Evolutionary conservation across 35 echinoderm and acorn worm species (phyloP), one percentile per base, ranked within the genome.

Genomic region (Eucidaris tribuloides): DNA sequence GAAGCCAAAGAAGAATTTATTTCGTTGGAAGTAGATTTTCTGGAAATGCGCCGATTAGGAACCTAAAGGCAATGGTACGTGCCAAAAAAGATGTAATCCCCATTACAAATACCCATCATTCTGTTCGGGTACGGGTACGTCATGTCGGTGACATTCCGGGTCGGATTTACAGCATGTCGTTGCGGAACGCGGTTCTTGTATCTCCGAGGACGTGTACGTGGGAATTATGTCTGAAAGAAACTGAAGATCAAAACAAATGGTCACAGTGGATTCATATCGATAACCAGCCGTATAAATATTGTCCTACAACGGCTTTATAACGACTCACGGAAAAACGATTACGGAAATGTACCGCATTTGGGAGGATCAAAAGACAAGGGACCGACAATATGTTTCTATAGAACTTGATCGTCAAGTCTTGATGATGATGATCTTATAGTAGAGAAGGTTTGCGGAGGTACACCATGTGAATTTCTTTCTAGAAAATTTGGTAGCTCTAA

Each of bases 121-220:
- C 58, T 63, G 61, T 18, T 68, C 61, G n/a, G 87, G 87, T 3
- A 60, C 80, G 63, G 79, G 5, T 89, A 84, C 30, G 56, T 89
- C 60, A 4, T 89, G 33, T 83, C 28, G 79, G 79, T 15, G 87
- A 89, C 62, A n/a, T 89, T 3, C 79, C 79, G 0, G 63, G 17
- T 7, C 38, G 60, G 31, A 64, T 58, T 14, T 83, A 74, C 36
- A 42, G 35, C n/a, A 54, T 41, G 40, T 83, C 79, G 24, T 29
- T 86, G 7, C 36, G n/a, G 45, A 18, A 86, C 56, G 13, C 46
- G 31, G 5, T 86, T 36, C 55, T 36, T 86, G 42, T 60, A 80
- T 46, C 50, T 86, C n/a, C 7, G 84, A 86, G 37, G 84, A 86
- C 40, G 84, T 86, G 3, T 86, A 62, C 71, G 41, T 86, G 45